Base-by-base conservation (phyloP, 2,797 vertebrate species). In the Melanotaenia pygmaea region DNA sequence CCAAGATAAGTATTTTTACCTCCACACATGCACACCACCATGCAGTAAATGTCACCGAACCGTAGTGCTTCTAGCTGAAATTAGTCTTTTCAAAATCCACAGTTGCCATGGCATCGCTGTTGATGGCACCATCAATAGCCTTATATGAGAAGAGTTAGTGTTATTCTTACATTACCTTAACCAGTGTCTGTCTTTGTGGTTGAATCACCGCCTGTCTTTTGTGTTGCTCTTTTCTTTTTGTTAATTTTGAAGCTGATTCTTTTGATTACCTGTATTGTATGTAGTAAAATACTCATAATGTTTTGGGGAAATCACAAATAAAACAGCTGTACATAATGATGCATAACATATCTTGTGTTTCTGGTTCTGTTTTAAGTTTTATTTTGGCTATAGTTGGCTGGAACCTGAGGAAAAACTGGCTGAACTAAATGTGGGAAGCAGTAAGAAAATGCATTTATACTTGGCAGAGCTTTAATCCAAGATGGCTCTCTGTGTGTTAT, bases 271-370 rank as follows among this genome's bases (percentile, higher is more conserved):
- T 87, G 88, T 91, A 90, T 93, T 93, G 89, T 94, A 91, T 86
- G 92, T 94, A 93, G 90, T 91, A 89, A 91, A 87, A 87, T 88
- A 90, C 81, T 90, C 88, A 90, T 91, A 58, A 92, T 91, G 87
- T 91, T 90, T 89, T 88, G 80, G 84, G 82, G 86, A 90, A 90
- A 90, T 94, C 83, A 91, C 80, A 89, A 94, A 93, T 94, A 93
- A 94, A 94, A 81, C 87, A 80, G 93, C 94, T 95, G 92, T 94
- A 94, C 81, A 94, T 94, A 94, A 83, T 91, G 81, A 93, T 83
- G 88, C 91, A 91, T 86, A 92, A 66, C 62, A 63, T 28, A 3
- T 7, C 16, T 5, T 0, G 5, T 45, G 66, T 53, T 63, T 54
- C 62, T 45, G 64, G 32, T 24, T 53, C 11, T 37, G 11, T 47